Conservation (phyloP, 2,888 invertebrate genomes). For the Oxycera nigricornis region DNA sequence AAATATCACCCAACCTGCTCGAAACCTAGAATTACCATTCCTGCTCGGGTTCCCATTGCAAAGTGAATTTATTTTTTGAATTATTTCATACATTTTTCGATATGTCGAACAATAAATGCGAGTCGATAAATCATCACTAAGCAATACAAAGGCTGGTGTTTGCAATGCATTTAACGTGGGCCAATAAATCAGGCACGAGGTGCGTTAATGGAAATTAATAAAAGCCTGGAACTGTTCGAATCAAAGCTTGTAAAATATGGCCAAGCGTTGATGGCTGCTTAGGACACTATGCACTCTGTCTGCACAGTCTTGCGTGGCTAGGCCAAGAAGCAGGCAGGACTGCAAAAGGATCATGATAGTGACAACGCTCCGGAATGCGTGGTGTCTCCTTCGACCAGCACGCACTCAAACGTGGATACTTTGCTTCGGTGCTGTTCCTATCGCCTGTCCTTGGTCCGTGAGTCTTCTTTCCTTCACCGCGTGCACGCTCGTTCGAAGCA, state of each 20-base stretch:
- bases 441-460: not conserved
- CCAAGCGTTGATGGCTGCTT: not conserved
- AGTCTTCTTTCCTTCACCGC: not conserved
- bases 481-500: constrained; percentile 4
- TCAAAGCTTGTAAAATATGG: constrained; percentile 11
- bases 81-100: too few species aligned
- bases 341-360: not conserved
- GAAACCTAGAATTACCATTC: too few species aligned
- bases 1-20: too few species aligned
- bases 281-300: not conserved
- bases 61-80: too few species aligned
- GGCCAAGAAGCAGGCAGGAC: not conserved
- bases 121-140: too few species aligned
- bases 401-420: not conserved
- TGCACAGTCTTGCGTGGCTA: not conserved
- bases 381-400: not conserved
- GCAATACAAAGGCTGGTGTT: too few species aligned
- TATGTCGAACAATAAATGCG: too few species aligned
- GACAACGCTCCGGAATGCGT: not conserved
- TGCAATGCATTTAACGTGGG: too few species aligned
- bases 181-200: not conserved
- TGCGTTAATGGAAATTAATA: not conserved
- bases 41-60: too few species aligned
- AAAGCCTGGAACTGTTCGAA: not conserved
- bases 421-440: not conserved